Percentiles rank a stretch among this genome's conserved stretches.
These are phyloP conservation scores for Pipistrellus pygmaeus DNA, from an alignment of 2,797 vertebrate genomes.

Conservation along the genomic window DNA sequence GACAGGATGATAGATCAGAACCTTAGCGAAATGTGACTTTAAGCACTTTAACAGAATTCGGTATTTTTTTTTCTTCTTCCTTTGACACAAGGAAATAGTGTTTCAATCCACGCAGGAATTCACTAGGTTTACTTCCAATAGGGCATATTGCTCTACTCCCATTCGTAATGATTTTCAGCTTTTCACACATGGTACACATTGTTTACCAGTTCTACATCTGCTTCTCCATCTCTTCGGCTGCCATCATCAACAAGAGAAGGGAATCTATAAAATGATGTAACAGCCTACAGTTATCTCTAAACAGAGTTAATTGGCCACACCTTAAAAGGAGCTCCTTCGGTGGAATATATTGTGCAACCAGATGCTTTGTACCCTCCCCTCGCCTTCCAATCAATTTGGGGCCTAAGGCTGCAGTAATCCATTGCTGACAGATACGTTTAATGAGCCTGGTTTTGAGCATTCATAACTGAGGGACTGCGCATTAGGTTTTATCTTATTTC, in stretches of 20 bases:
- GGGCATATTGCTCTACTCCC: conserved; percentile 71
- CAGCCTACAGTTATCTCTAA: conserved; percentile 63
- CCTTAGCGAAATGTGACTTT: conserved; percentile 67
- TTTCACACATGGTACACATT: conserved; percentile 53
- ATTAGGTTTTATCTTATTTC: conserved; percentile 81
- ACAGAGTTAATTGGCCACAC: conserved; percentile 70
- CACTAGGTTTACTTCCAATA: conserved; percentile 73
- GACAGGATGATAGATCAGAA: conserved; percentile 77
- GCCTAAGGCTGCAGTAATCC: conserved; percentile 79
- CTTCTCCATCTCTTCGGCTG: conserved; percentile 70
- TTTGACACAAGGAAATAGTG: conserved; percentile 74
- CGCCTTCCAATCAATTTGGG: conserved; percentile 73
- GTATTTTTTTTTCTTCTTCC: not conserved
- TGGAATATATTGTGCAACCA: conserved; percentile 66
- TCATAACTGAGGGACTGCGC: conserved; percentile 69
- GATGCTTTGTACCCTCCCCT: conserved; percentile 48
- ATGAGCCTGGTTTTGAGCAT: conserved; percentile 76
- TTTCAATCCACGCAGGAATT: conserved; percentile 77
- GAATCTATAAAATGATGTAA: conserved; percentile 52
- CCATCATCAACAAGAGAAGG: conserved; percentile 72
- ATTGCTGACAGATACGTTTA: conserved; percentile 82
- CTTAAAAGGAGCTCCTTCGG: conserved; percentile 64
- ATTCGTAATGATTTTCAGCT: conserved; percentile 76
- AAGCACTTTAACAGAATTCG: conserved; percentile 68
- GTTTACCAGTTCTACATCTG: conserved; percentile 62